A percentile compares a stretch with the other conserved stretches of the same genome.
phyloP scores from a whole-genome alignment of 2,797 vertebrate species.

The Coregonus ussuriensis region DNA sequence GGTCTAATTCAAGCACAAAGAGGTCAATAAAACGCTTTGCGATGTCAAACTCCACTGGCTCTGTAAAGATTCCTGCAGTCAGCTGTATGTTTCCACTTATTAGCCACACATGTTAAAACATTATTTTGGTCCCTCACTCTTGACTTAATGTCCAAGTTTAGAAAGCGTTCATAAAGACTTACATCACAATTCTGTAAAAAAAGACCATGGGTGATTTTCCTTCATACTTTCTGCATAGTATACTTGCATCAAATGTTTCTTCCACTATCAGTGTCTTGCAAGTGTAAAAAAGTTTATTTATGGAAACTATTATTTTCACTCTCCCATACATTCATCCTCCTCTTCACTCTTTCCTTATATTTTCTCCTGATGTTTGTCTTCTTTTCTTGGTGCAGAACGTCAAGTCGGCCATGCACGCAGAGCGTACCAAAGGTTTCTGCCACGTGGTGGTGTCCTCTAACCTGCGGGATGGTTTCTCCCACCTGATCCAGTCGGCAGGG shows the following conservation, averaged over 20 bases:
- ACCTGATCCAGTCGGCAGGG: slow-evolving; percentile 93
- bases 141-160: neutral
- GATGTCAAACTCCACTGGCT: neutral
- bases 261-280: neutral
- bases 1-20: neutral
- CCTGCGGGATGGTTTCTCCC: slow-evolving; percentile 90
- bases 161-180: neutral
- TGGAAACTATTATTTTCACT: neutral
- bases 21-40: neutral
- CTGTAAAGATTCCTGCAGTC: neutral
- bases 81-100: neutral
- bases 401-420: slow-evolving; percentile 82
- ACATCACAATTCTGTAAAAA: neutral
- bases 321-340: neutral
- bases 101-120: neutral
- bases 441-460: slow-evolving; percentile 91
- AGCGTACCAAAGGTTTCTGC: slow-evolving; percentile 93
- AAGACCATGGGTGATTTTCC: neutral
- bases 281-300: neutral
- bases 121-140: neutral
- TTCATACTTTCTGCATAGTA: no score
- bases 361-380: neutral
- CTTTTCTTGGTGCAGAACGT: slow-evolving; percentile 77
- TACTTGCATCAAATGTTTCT: no score
- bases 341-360: neutral